A percentile compares a stretch with the other conserved stretches of the same genome.
Evolutionary conservation across 2,888 invertebrate genomes (phyloP).

Genomic region (Ophion slaviceki): DNA sequence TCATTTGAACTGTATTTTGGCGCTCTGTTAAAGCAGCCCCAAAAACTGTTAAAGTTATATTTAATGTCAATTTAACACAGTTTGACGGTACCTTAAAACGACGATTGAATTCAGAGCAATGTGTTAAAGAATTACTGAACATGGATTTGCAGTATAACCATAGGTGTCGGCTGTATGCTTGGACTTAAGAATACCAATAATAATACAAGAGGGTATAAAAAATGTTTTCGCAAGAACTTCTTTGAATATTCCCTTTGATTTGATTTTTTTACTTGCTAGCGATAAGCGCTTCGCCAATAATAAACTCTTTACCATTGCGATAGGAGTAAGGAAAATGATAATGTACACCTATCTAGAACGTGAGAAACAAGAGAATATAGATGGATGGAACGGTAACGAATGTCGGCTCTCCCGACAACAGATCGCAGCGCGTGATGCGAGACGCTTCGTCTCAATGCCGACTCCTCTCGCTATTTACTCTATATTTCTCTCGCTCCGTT

Average conservation of each 20-base stretch:
- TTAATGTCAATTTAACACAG: too few species aligned
- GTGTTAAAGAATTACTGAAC: too few species aligned
- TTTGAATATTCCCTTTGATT: neutral
- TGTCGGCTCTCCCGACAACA: slow-evolving; percentile 51
- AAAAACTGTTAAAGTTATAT: too few species aligned
- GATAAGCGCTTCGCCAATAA: neutral
- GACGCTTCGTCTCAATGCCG: slow-evolving; percentile 48
- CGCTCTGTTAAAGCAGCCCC: too few species aligned
- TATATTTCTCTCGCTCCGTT: neutral
- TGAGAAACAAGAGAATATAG: neutral
- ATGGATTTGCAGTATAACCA: too few species aligned
- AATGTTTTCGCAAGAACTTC: neutral
- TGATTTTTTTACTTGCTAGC: too few species aligned
- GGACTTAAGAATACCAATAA: too few species aligned
- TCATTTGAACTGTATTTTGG: too few species aligned
- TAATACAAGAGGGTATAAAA: neutral
- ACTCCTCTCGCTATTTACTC: slow-evolving; percentile 49
- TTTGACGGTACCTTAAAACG: too few species aligned
- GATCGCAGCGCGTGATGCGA: slow-evolving; percentile 61
- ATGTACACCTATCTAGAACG: neutral
- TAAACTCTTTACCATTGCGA: neutral
- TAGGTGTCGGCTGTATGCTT: too few species aligned
- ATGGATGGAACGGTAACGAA: slow-evolving; percentile 57
- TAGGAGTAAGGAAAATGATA: neutral
- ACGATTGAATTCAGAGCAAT: too few species aligned